A percentile compares a stretch with the other conserved stretches of the same genome.
phyloP scores from a whole-genome alignment of 37 sponge, comb jelly and placozoan species.

The Ianthella basta region DNA sequence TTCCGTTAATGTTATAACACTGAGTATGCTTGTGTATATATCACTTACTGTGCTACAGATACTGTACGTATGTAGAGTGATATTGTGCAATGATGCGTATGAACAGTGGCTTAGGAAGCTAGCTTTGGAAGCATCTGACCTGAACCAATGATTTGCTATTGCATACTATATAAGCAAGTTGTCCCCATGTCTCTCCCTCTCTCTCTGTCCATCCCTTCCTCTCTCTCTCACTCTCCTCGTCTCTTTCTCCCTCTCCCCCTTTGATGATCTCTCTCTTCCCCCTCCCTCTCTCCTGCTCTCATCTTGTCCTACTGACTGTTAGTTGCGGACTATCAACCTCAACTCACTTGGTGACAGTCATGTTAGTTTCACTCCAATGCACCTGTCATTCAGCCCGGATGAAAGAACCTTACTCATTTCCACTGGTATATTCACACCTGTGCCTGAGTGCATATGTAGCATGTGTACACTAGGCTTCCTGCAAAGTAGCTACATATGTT shows the following conservation, averaged over 20 bases:
- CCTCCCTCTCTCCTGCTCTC: neutral
- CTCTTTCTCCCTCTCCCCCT: neutral
- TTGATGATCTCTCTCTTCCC: neutral
- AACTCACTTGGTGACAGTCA: conserved; percentile 83
- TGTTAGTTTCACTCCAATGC: conserved; percentile 87
- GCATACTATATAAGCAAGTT: no score
- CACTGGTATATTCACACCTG: conserved; percentile 82
- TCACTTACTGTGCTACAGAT: no score
- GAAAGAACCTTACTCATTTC: conserved; percentile 67
- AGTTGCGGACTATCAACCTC: conserved; percentile 76
- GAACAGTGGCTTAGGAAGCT: no score
- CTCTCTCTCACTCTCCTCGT: neutral
- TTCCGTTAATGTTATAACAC: no score
- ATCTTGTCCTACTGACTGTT: neutral
- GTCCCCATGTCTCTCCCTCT: no score
- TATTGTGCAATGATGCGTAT: no score
- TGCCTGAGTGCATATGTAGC: neutral
- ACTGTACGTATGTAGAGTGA: no score
- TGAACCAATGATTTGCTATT: no score
- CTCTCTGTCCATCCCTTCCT: no score
- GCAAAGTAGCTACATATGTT: neutral
- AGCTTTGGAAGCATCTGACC: no score
- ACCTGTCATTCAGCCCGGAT: conserved; percentile 81
- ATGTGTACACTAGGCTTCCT: neutral
- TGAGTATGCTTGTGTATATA: no score